Percentiles rank a stretch among this genome's conserved stretches.
Conservation (phyloP, 2,113 vertebrate genomes). For the Eptesicus fuscus region DNA sequence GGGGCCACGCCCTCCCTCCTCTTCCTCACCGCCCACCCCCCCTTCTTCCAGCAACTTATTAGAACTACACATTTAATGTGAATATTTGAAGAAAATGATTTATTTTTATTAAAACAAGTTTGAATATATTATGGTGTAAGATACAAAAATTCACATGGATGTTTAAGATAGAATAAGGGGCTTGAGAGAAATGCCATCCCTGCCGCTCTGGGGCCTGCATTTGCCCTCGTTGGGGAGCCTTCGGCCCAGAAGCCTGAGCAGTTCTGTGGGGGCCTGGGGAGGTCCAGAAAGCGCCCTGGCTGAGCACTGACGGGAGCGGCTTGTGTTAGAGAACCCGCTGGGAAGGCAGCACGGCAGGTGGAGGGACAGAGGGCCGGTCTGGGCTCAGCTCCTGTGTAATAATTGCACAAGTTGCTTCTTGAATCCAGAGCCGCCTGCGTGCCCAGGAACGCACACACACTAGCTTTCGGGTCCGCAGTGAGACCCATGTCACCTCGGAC, state of each 20-base stretch:
- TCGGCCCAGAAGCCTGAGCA: neutral
- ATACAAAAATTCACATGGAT: conserved; percentile 47
- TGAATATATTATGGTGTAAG: conserved; percentile 40
- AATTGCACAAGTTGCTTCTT: neutral
- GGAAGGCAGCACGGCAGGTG: accelerated
- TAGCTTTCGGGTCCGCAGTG: neutral
- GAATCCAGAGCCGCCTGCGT: neutral
- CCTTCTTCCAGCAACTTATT: neutral
- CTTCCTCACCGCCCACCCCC: neutral
- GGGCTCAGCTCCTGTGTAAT: neutral
- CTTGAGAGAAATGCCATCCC: conserved; percentile 51
- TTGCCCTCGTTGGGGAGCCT: neutral
- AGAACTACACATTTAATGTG: conserved; percentile 10
- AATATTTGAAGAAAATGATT: conserved; percentile 34
- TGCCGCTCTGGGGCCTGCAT: neutral
- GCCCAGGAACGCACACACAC: neutral
- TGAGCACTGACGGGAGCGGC: neutral
- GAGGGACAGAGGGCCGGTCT: accelerated
- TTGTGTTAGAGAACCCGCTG: neutral
- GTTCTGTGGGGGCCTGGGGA: neutral
- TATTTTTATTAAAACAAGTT: conserved; percentile 51
- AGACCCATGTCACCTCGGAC: neutral
- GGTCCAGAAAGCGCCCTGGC: neutral
- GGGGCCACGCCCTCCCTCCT: neutral
- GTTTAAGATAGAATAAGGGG: conserved; percentile 42